Conservation (phyloP, 2,888 invertebrate species). For the Orthosia gothica region DNA sequence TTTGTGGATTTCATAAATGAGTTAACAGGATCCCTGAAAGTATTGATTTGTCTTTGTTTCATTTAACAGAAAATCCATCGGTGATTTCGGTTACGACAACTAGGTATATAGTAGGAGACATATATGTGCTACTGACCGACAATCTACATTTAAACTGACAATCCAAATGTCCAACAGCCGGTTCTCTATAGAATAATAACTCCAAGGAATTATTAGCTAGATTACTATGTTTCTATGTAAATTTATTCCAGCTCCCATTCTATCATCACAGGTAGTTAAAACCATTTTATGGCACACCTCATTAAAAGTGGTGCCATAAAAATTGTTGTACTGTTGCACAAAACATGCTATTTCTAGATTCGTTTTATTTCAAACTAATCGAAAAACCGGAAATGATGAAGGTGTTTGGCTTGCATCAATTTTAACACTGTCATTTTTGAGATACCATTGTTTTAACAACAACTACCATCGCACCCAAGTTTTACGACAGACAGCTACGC, state of each 20-base stretch:
- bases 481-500: constrained; percentile 35
- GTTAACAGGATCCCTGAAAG: not conserved
- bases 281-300: not conserved
- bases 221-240: not conserved
- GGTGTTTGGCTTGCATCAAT: not conserved
- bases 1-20: not conserved
- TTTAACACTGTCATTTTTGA: constrained; percentile 10
- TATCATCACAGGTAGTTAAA: not conserved
- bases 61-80: not conserved
- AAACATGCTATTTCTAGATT: too few species aligned
- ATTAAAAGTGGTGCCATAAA: too few species aligned
- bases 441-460: constrained; percentile 15
- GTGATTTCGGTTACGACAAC: too few species aligned
- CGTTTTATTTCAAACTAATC: not conserved
- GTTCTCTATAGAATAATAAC: too few species aligned
- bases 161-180: too few species aligned
- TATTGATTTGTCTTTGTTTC: not conserved
- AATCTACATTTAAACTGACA: too few species aligned
- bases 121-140: too few species aligned
- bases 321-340: too few species aligned
- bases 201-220: too few species aligned
- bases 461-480: constrained; percentile 3
- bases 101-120: too few species aligned
- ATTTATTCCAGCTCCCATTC: not conserved
- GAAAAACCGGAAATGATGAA: not conserved